Evolutionary conservation across 2,797 vertebrate genomes (phyloP), one percentile per base, ranked within the genome.

Genomic region (Otolemur crassicaudatus): DNA sequence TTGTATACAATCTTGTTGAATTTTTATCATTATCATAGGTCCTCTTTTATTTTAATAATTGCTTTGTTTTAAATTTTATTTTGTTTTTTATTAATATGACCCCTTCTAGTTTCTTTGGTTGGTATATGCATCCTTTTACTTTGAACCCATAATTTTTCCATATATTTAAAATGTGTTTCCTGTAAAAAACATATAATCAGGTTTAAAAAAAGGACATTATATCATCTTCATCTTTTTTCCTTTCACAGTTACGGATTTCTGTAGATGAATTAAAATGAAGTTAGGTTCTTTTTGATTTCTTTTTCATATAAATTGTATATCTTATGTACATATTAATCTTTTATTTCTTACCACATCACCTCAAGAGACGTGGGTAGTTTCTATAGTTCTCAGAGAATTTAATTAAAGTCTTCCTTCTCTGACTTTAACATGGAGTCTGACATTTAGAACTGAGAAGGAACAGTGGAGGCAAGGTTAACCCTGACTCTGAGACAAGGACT

Each of bases 31-130:
- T 53, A 7, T 56, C 1, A 22, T 34, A 69, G 31, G 34, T 37
- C 43, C 22, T 61, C 80, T 84, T 77, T 58, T 3, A 89, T 80
- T 3, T 81, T 72, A 87, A 46, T 75, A 43, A 87, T 88, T 49
- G 37, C 37, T 85, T 91, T 40, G 3, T 29, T 92, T 85, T 67
- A 67, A 65, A 49, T 92, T 92, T 76, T 75, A 75, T 13, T 69
- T 86, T 49, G 4, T 67, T 34, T 79, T 77, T 96, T 94, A 60
- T 60, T 60, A 79, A 49, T 37, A 60, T 80, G 65, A 79, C 12
- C n/a, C 29, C n/a, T 84, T 77, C 22, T 49, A 72, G 53, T 65
- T 87, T 91, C 37, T 92, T 65, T 92, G n/a, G 43, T 70, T 88
- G 53, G 31, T 29, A 12, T 82, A 29, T 79, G 14, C 19, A 84